Evolutionary conservation across 2,888 invertebrate genomes (phyloP), one percentile per base, ranked within the genome.

Genomic region (Linnaemya vulpina): DNA sequence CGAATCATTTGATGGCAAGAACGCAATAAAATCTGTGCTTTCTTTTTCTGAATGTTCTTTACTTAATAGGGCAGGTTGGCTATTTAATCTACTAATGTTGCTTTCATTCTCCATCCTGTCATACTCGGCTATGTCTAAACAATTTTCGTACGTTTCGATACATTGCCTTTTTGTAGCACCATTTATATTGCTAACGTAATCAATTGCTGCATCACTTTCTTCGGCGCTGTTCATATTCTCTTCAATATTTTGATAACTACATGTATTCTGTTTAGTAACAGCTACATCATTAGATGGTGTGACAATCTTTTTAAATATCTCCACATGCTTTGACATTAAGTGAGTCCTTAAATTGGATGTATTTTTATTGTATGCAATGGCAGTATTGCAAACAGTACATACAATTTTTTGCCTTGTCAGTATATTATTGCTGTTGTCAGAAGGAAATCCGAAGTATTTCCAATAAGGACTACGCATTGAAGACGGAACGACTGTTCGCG

Each of bases 371-470:
- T 90, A 90, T 0, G 89, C 88, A 73, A 90, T 89, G 0, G 88
- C 87, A 11, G 87, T 85, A 73, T 87, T 87, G 65, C 90, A 90
- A 15, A 90, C 75, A 1, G 89, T 88, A 79, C 90, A 90, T 11
- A 90, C 87, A 5, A 90, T 88, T 87, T 89, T 90, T 65, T 88
- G 88, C 17, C 88, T 88, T 1, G 90, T 90, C 5, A 90, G 38
- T 40, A 90, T 89, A 67, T 89, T 89, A 58, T 88, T 89, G 3
- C 87, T 86, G 78, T 81, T 89, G 46, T 90, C 88, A 0, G 89
- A 88, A 9, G 90, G 90, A 79, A 90, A 90, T 3, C 90, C 90
- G 86, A 90, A 90, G 70, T 89, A 90, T 77, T 89, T 89, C 90
- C 90, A 90, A 62, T 89, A 90, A 0, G 87, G 87, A 74, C 89